Evolutionary conservation across 2,113 vertebrate species (phyloP), one percentile per base, ranked within the genome.

Genomic region (Prietella phreatophila): DNA sequence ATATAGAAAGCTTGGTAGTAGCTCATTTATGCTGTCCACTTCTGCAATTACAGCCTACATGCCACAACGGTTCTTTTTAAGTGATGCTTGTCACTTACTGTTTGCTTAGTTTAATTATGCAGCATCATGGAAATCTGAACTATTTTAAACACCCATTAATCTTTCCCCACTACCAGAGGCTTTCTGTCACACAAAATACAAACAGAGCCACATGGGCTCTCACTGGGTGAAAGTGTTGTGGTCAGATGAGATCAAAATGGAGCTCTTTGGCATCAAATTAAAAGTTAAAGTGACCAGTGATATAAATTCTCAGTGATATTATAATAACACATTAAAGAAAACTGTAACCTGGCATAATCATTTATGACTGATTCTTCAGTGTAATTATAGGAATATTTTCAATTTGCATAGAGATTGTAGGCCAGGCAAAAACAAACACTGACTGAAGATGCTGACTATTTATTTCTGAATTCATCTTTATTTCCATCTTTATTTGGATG

Each of bases 401-500:
- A 75, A 22, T n/a, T 58, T 85, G 10, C 39, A 86, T 30, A 82
- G 76, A 80, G n/a, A 50, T 53, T 63, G n/a, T 79, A 15, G 42
- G 17, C 36, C 47, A 61, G 17, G n/a, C 80, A 88, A 79, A 86
- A 76, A 83, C 39, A 83, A 47, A 79, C 27, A 79, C 82, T 58
- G 25, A 50, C 47, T 50, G 50, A 85, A 82, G 87, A 85, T 89
- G 85, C 90, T 79, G 84, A 85, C 42, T 90, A 88, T 90, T 93
- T 93, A 87, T 88, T 90, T 82, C 78, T 69, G 79, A 88, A 93
- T 93, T 89, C 89, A 92, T 93, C 93, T 94, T 94, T 94, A 94
- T 93, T 93, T 85, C 89, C 89, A 92, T 93, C 93, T 94, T 94
- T 94, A 94, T 93, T 93, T 87, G 90, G 63, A 91, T 89, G 88